Evolutionary conservation across 2,888 invertebrate genomes (phyloP), one percentile per base, ranked within the genome.

Genomic region (Clistopyga incitator): DNA sequence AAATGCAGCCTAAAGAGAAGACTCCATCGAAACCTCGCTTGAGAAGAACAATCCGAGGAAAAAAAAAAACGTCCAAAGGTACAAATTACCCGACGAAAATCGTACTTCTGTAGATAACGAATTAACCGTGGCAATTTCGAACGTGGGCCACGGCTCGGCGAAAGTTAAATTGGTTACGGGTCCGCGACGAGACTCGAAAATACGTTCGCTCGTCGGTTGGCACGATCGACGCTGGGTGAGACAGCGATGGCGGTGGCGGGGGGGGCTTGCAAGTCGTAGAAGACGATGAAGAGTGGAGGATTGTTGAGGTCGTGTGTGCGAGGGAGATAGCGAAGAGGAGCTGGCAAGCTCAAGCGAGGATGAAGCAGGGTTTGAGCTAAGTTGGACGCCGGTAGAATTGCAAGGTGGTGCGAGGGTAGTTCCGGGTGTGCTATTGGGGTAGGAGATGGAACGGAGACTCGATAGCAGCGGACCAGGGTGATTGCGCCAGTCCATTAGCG

Each of bases 401-500:
- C 54, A 70, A 45, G 67, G 75, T 47, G 80, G 70, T 10, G 78
- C 65, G 79, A 76, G 65, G 67, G 71, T 67, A 83, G 74, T 86
- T 75, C 80, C 83, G 79, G 82, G 42, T 64, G 38, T 64, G 29
- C 25, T 29, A 71, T 38, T 25, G 65, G 64, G 67, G 68, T 52
- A 80, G 75, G 68, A 54, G 71, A 61, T 47, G 68, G 71, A 82
- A 72, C 15, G 74, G 75, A 64, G 84, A 80, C 76, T 80, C 67
- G 81, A 82, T 81, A 56, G 72, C 61, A 56, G 72, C 61, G 76
- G 68, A 72, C 61, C 78, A 85, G 87, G 88, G 90, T 90, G 90
- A 91, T 91, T 91, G 90, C 90, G 89, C 88, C 87, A 88, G 90
- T 91, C 90, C 91, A 91, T 91, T 91, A 91, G 88, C 88, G 88